Evolutionary conservation across 1,140 invertebrate genomes (phyloP).

Genomic region (Sipha flava): DNA sequence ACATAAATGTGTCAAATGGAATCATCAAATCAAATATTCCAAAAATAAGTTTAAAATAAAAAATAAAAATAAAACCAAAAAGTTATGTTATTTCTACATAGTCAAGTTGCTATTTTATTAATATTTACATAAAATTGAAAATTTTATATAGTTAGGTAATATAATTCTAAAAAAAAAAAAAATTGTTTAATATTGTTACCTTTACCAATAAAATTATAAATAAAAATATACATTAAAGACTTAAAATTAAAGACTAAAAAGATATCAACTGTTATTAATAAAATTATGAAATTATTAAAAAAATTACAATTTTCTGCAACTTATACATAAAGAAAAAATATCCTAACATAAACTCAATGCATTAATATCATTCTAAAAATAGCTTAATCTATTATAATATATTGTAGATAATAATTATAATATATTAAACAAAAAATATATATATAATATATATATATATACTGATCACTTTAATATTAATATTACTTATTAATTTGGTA

Average conservation of each 20-base stretch:
- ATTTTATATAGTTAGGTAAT: neutral
- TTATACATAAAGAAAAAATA: conserved; percentile 14
- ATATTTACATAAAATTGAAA: neutral
- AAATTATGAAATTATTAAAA: neutral
- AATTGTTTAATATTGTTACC: conserved; percentile 10
- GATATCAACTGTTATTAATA: neutral
- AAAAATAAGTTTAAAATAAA: neutral
- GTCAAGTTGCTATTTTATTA: neutral
- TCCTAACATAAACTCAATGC: neutral
- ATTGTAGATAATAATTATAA: neutral
- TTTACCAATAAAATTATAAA: conserved; percentile 22
- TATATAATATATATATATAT: conserved; percentile 2
- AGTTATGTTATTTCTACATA: neutral
- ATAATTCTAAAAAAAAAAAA: conserved; percentile 7
- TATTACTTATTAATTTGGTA: neutral
- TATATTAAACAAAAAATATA: neutral
- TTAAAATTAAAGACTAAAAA: neutral
- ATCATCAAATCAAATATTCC: neutral
- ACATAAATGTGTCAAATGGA: neutral
- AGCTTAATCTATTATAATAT: neutral
- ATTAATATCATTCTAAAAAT: neutral
- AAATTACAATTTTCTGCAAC: neutral
- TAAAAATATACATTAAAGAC: conserved; percentile 8
- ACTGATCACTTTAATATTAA: neutral
- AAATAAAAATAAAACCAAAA: conserved; percentile 15